Evolutionary conservation across 2,888 invertebrate genomes (phyloP).

Genomic region (Caenorhabditis sp.): DNA sequence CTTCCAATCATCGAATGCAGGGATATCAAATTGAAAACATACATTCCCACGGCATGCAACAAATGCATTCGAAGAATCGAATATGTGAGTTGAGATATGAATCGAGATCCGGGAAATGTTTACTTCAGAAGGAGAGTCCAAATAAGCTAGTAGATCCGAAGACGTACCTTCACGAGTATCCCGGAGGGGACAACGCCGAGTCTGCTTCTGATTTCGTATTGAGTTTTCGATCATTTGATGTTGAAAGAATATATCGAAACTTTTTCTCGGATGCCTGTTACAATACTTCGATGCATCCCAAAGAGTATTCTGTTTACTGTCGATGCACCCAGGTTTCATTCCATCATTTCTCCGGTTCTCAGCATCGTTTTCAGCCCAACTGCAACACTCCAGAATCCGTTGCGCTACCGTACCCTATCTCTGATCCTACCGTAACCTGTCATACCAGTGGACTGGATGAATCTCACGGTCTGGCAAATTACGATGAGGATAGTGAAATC

Average conservation of each 20-base stretch:
- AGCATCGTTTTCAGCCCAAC: too few species aligned
- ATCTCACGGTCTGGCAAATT: too few species aligned
- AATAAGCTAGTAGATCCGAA: too few species aligned
- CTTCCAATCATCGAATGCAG: constrained; percentile 23
- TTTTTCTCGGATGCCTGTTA: constrained; percentile 21
- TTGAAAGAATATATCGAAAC: constrained; percentile 4
- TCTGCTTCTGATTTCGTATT: not conserved
- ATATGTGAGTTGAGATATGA: constrained; percentile 20
- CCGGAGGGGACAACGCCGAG: too few species aligned
- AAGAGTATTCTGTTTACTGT: constrained; percentile 16
- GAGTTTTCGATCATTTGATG: not conserved
- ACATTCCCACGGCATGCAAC: not conserved
- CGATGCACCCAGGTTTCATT: constrained; percentile 16
- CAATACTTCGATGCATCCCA: constrained; percentile 20
- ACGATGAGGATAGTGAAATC: constrained; percentile 11
- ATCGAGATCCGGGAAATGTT: too few species aligned
- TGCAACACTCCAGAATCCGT: constrained; percentile 37
- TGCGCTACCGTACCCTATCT: constrained; percentile 22
- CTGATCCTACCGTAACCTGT: constrained; percentile 16
- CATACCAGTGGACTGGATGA: constrained; percentile 25
- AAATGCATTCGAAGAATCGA: constrained; percentile 15
- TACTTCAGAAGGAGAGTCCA: too few species aligned
- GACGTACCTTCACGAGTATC: too few species aligned
- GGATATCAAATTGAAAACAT: not conserved
- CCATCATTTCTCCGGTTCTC: too few species aligned